Conservation (phyloP, 2,797 vertebrate species). For the Sparus aurata region DNA sequence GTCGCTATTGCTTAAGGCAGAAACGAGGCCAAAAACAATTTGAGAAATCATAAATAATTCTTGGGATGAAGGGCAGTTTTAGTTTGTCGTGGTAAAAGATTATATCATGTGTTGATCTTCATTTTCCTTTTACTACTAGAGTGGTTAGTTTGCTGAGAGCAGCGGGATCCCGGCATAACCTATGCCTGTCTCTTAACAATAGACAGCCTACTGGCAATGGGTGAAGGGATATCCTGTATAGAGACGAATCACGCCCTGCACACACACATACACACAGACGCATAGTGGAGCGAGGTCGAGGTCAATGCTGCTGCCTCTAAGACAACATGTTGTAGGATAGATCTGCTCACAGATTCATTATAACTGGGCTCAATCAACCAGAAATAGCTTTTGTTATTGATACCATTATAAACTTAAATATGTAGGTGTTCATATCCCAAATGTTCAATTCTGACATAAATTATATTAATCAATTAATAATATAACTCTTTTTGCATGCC, state of each 20-base stretch:
- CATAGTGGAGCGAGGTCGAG: conserved; percentile 78
- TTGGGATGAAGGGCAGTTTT: neutral
- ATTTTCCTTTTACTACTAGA: conserved; percentile 33
- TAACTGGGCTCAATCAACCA: conserved; percentile 22
- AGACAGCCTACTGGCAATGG: conserved; percentile 81
- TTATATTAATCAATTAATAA: neutral
- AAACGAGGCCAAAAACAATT: neutral
- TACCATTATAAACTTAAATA: neutral
- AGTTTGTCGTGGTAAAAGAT: neutral
- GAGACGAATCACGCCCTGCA: conserved; percentile 81
- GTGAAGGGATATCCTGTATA: conserved; percentile 89
- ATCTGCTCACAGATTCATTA: conserved; percentile 55
- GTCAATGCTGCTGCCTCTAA: conserved; percentile 77
- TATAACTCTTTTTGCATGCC: neutral
- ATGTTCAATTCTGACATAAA: neutral
- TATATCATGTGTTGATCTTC: conserved; percentile 13
- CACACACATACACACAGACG: conserved; percentile 45
- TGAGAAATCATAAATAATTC: neutral
- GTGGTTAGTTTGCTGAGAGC: conserved; percentile 46
- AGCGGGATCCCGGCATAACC: conserved; percentile 65
- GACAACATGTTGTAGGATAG: conserved; percentile 72
- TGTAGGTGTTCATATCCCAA: neutral
- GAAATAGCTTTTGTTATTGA: conserved; percentile 27
- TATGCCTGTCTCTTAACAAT: conserved; percentile 84
- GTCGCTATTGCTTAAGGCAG: neutral